These are phyloP conservation scores for Pteropus rufus DNA, from an alignment of 2,797 vertebrate species.

Conservation along the genomic window DNA sequence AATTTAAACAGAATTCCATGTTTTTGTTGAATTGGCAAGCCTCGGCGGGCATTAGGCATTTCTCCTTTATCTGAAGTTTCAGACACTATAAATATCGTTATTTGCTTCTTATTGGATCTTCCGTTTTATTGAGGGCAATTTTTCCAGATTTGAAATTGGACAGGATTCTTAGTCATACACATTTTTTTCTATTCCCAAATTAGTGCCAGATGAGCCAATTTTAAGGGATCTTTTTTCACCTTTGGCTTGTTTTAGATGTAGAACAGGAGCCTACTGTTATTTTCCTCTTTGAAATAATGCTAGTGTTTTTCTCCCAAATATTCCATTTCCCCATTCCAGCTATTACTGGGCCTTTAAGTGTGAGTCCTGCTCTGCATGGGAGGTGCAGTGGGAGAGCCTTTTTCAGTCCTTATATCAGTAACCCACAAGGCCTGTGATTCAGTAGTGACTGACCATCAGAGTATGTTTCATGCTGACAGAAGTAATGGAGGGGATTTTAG, in stretches of 20 bases:
- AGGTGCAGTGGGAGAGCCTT: neutral
- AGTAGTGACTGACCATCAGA: too few species aligned
- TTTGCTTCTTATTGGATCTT: neutral
- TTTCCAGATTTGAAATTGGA: slow-evolving; percentile 15
- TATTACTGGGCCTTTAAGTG: neutral
- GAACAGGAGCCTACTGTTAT: neutral
- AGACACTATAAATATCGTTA: neutral
- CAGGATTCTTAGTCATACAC: neutral
- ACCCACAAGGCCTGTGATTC: neutral
- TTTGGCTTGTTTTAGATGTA: neutral
- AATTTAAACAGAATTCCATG: slow-evolving; percentile 47
- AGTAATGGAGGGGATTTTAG: neutral
- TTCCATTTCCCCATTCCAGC: neutral
- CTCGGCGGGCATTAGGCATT: neutral
- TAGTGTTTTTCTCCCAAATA: neutral
- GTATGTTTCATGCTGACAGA: neutral
- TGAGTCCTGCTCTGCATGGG: neutral
- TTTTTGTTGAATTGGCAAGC: slow-evolving; percentile 37
- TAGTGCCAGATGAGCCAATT: neutral
- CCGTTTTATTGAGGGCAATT: neutral
- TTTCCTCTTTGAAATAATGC: slow-evolving; percentile 14
- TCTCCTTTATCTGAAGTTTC: neutral
- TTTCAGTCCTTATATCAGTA: neutral
- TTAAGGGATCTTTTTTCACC: slow-evolving; percentile 21
- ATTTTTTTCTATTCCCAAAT: neutral